Evolutionary conservation across 1,140 invertebrate genomes (phyloP), one percentile per base, ranked within the genome.

Genomic region (Antheraea mylitta): DNA sequence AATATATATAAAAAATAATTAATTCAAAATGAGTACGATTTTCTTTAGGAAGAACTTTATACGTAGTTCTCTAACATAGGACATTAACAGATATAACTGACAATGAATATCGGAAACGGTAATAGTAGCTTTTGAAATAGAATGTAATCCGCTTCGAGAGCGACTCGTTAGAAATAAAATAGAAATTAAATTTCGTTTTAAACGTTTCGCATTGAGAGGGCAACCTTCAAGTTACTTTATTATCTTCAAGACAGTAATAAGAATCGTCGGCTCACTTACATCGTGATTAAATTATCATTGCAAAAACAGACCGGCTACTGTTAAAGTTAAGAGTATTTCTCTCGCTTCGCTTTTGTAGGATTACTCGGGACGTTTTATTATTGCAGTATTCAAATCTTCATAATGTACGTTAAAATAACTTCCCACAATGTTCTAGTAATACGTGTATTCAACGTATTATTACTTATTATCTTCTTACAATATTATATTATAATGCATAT

Each of bases 261-360:
- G 73, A 82, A 69, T 72, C 69, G 66, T 77, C 74, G 68, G 74
- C 79, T 82, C 72, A 78, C 77, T 86, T 80, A 85, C 71, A 81
- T 71, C 70, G 74, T 79, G 80, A 87, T 90, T 88, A 86, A 88
- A 85, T 88, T 87, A 86, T 87, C 78, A 87, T 87, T 87, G 81
- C 84, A 85, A 87, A 88, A 75, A 82, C 73, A 70, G 71, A 75
- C 70, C 77, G 69, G 67, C 62, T 67, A 68, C 72, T 76, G 71
- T 76, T 53, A 53, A 53, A 53, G 45, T 53, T 53, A 53, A 6
- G 45, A 53, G 45, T 78, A 79, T 76, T 78, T 77, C 75, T 71
- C 69, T 61, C 67, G 75, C 69, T 66, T 77, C 67, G 68, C 74
- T 75, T 73, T 60, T 62, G 69, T 64, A 42, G 73, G 73, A 79